Conservation (phyloP, 2,797 vertebrate species). For the Microctenopoma stevenorrisi region DNA sequence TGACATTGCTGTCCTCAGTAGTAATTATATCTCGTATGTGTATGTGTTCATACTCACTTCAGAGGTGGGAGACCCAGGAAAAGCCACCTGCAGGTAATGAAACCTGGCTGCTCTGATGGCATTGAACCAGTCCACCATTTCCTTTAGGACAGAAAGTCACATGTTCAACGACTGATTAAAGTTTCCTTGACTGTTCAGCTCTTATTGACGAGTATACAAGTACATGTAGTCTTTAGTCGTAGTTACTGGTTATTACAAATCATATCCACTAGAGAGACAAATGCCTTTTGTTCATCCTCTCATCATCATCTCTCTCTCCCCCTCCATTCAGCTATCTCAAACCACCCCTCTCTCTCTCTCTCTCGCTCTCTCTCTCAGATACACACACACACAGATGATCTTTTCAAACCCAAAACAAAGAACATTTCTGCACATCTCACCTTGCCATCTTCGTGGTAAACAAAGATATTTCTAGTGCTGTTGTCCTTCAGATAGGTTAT, state of each 20-base stretch:
- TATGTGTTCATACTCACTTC: constrained; percentile 84
- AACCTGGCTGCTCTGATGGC: constrained; percentile 94
- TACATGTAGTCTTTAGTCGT: background rate
- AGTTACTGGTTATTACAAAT: constrained; percentile 19
- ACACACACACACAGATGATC: background rate
- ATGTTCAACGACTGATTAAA: background rate
- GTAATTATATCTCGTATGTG: background rate
- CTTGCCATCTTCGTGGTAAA: constrained; percentile 97
- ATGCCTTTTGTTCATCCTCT: background rate
- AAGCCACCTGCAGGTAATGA: constrained; percentile 97
- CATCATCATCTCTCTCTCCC: no score
- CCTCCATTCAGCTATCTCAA: no score
- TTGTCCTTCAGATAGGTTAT: constrained; percentile 97
- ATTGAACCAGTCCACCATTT: constrained; percentile 98
- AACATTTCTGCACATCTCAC: constrained; percentile 71
- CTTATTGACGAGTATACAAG: background rate
- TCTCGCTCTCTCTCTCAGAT: background rate
- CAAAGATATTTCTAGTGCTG: constrained; percentile 96
- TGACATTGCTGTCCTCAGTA: no score
- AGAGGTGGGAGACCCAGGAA: constrained; percentile 86
- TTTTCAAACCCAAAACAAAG: background rate
- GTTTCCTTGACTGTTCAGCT: no score
- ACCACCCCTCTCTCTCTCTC: no score
- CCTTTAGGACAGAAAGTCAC: constrained; percentile 77
- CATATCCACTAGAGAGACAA: constrained; percentile 43